Conservation (phyloP, 2,113 vertebrate genomes). For the Aphelocoma coerulescens region DNA sequence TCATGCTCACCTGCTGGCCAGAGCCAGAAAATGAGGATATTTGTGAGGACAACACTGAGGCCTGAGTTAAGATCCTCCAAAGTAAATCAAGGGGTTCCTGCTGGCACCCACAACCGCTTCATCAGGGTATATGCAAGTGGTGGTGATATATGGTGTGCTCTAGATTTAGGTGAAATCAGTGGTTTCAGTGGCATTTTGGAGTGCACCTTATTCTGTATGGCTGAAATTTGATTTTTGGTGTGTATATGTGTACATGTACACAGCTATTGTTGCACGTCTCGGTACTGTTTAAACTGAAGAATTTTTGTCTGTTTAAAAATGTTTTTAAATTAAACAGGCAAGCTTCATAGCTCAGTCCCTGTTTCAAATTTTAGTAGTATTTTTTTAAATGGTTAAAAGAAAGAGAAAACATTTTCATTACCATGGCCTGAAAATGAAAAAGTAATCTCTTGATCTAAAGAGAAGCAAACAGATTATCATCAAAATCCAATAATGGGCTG, state of each 20-base stretch:
- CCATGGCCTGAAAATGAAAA: neutral
- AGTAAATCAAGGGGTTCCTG: neutral
- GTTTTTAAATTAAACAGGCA: neutral
- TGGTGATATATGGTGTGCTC: neutral
- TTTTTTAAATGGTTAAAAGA: neutral
- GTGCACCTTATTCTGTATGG: neutral
- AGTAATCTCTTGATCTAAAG: neutral
- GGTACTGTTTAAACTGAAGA: neutral
- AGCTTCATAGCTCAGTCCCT: neutral
- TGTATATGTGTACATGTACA: rapidly evolving
- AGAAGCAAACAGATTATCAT: neutral
- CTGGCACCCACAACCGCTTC: neutral
- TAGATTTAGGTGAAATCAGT: neutral
- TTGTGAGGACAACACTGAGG: neutral
- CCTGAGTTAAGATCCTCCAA: neutral
- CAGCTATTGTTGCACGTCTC: neutral
- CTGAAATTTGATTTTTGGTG: neutral
- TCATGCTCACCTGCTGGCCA: neutral
- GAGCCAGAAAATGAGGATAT: neutral
- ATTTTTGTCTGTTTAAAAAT: neutral
- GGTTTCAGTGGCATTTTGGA: neutral
- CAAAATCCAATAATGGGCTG: neutral
- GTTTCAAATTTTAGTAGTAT: neutral
- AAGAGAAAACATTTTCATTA: neutral
- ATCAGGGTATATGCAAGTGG: neutral